These are phyloP conservation scores for Linepithema humile DNA, from an alignment of 1,140 invertebrate species.

Conservation along the genomic window DNA sequence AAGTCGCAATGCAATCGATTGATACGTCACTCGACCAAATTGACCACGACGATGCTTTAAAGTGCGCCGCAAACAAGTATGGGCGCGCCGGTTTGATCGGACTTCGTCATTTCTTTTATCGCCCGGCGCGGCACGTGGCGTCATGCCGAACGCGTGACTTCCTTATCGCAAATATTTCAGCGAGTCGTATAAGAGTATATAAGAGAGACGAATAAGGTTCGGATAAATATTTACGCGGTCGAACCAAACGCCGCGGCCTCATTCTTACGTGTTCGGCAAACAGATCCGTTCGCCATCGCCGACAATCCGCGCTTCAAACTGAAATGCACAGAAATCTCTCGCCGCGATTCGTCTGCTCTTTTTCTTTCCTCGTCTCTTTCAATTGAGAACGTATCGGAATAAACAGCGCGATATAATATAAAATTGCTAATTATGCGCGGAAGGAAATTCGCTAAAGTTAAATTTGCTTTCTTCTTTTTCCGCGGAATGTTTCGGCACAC, in stretches of 20 bases:
- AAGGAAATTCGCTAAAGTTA: too few species aligned
- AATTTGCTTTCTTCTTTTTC: too few species aligned
- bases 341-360: not conserved
- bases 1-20: not conserved
- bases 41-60: not conserved
- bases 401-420: not conserved
- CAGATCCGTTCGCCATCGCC: conserved; percentile 15
- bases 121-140: not conserved
- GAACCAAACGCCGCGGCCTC: not conserved
- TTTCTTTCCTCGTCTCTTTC: not conserved
- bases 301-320: not conserved
- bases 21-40: not conserved
- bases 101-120: not conserved
- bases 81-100: not conserved
- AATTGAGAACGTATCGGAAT: not conserved
- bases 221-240: conserved; percentile 45
- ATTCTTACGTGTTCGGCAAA: conserved; percentile 22
- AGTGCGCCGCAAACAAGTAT: not conserved
- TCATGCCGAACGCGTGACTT: conserved; percentile 13
- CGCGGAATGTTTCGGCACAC: not conserved
- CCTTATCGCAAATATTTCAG: conserved; percentile 48
- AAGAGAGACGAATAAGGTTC: conserved; percentile 37
- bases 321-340: conserved; percentile 2
- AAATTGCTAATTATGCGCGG: not conserved
- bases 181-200: not conserved